Evolutionary conservation across 2,113 vertebrate genomes (phyloP).

Genomic region (Phylloscopus whistleri): DNA sequence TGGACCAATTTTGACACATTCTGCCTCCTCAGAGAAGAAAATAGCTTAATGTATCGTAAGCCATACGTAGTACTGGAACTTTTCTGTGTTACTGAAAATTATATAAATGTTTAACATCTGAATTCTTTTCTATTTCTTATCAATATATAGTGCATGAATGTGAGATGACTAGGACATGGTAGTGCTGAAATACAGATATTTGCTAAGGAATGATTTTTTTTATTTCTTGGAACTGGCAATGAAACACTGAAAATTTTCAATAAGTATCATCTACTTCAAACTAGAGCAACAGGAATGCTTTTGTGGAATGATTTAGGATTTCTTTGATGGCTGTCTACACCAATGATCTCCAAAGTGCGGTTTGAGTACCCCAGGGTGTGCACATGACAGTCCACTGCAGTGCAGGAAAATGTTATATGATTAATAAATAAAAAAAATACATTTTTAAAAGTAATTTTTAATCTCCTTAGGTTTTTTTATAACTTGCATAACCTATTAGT

Average conservation of each 20-base stretch:
- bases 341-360: neutral
- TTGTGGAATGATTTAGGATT: neutral
- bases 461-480: neutral
- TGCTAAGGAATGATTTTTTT: neutral
- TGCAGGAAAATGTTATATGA: neutral
- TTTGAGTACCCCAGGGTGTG: neutral
- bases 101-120: neutral
- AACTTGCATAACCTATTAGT: neutral
- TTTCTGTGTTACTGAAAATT: neutral
- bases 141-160: neutral
- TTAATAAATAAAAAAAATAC: neutral
- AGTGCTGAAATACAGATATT: neutral
- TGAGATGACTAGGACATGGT: neutral
- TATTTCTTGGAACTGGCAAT: neutral
- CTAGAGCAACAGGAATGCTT: neutral
- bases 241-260: neutral
- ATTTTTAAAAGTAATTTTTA: neutral
- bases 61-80: neutral
- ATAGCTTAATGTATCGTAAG: neutral
- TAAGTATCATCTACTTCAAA: neutral
- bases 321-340: neutral
- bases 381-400: rapidly evolving
- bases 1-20: neutral
- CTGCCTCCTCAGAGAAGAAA: neutral
- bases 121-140: neutral